Base-by-base conservation (phyloP, 1,140 invertebrate species). In the Leptinotarsa texana region DNA sequence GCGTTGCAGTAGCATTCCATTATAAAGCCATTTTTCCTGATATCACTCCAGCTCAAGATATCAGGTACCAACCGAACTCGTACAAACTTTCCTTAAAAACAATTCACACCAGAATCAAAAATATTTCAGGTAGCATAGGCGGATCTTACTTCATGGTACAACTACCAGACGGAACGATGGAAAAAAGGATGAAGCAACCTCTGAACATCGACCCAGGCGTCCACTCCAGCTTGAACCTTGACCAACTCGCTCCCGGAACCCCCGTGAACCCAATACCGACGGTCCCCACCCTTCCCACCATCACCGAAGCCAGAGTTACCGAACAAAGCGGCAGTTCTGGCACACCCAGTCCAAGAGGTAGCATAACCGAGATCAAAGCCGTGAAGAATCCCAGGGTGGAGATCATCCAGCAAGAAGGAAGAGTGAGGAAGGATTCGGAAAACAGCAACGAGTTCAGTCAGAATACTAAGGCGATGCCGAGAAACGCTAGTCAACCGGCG, bases 191-290 rank as follows among this genome's bases (percentile, higher is more conserved):
- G 86, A 96, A 97, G 87, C 89, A 91, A 86, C 93, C 94, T 18
- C 87, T 94, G n/a, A 95, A 97, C 86, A 90, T 93, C 49, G 95
- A 97, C 87, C 95, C 95, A n/a, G 95, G 95, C 42, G 95, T 97
- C 22, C 95, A 97, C 84, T 96, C 95, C 13, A 96, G 93, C 81
- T 90, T 97, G 76, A 94, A 96, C 85, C 86, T 97, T 81, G 95
- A 96, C 84, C 89, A 93, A 84, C 87, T 93, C 81, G 92, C 89
- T 77, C 88, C 91, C 74, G 89, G 88, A 84, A 91, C 89, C 73
- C 89, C 89, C 49, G 86, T 94, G 79, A 93, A 91, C 51, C 90
- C 92, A 75, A 92, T 93, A 79, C 92, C 90, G 81, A 93, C 92
- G 13, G 93, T 94, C 66, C 93, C 93, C 63, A 95, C 93, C 2